Conservation (phyloP, 1,140 invertebrate species). For the Antheraea pernyi region DNA sequence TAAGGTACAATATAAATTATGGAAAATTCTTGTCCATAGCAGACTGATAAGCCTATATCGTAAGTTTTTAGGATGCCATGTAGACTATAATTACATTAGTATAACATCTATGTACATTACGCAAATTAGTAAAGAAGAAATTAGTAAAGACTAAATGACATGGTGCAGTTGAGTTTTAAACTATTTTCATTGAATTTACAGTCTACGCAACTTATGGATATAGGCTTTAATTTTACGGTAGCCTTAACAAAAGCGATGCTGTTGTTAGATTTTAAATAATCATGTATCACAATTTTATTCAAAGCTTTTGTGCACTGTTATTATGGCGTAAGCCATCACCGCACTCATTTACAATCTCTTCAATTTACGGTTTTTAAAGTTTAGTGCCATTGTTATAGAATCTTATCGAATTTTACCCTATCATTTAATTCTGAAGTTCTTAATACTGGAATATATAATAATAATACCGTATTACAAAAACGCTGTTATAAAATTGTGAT, state of each 20-base stretch:
- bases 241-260: constrained; percentile 13
- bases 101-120: not conserved
- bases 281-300: constrained; percentile 12
- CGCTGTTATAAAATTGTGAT: constrained; percentile 5
- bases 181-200: constrained; percentile 9
- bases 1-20: not conserved
- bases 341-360: not conserved
- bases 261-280: constrained; percentile 22
- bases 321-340: not conserved
- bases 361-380: not conserved
- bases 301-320: constrained; percentile 2
- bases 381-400: not conserved
- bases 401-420: not conserved
- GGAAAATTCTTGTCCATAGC: constrained; percentile 3
- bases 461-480: not conserved
- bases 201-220: constrained; percentile 12
- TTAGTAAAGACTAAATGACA: too few relatives aligned
- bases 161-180: not conserved
- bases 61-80: not conserved
- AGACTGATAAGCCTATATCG: constrained; percentile 11
- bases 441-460: not conserved
- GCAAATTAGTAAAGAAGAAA: not conserved
- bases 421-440: not conserved
- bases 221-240: constrained; percentile 28
- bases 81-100: not conserved